Evolutionary conservation across 1,140 invertebrate genomes (phyloP), one percentile per base, ranked within the genome.

Genomic region (Cydia splendana): DNA sequence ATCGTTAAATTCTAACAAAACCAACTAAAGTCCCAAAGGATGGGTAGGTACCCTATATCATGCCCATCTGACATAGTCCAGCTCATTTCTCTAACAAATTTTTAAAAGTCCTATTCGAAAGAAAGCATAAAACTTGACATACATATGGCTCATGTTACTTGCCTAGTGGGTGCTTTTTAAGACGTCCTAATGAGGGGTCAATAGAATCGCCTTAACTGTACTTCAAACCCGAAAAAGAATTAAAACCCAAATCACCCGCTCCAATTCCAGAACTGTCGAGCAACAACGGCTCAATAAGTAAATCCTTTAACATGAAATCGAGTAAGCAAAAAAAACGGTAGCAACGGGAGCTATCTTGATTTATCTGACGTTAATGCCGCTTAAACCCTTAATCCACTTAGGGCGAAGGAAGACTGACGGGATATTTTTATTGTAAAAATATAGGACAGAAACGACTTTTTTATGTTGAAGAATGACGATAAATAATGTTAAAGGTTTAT

Each of bases 351-450:
- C 34, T 18, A 71, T 71, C 77, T 79, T 77, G 84, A 87, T 87
- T 87, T 86, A 89, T 87, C 85, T 82, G 81, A 81, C 79, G 79
- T 80, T 86, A 86, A 88, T 85, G 78, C 82, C 75, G 69, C 82
- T 74, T 86, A 85, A 88, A 86, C 75, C 75, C 81, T 71, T 86
- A 85, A 88, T 88, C 87, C 86, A 87, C 85, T 88, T 87, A 88
- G 82, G 76, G 77, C 81, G 82, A 87, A 88, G 86, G 85, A 87
- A 87, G 87, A 88, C 78, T 88, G 87, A 87, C 86, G 80, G 80
- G 84, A 79, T 62, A 62, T 82, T 85, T 85, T 85, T 81, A 81
- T 71, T 71, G 67, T 71, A n/a, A 71, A 71, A 71, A 71, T 71
- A 71, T 71, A 71, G 67, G 67, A 38, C 67, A 71, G 34, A 7